Conservation (phyloP, 2,113 vertebrate genomes). For the Xiphias gladius region DNA sequence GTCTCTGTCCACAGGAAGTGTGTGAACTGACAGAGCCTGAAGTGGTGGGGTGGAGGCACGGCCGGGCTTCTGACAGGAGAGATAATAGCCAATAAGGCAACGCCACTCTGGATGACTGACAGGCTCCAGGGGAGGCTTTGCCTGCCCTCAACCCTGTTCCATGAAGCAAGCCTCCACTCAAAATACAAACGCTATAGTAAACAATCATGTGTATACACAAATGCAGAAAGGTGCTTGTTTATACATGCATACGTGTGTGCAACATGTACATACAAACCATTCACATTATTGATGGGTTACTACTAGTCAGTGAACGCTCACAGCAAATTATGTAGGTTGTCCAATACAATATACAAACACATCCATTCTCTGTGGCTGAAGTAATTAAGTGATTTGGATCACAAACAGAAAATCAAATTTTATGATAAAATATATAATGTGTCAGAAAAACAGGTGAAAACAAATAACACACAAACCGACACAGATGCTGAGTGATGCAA, state of each 20-base stretch:
- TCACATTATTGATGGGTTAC: constrained; percentile 6
- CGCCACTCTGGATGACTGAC: constrained; percentile 91
- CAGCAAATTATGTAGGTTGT: background rate
- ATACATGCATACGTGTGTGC: background rate
- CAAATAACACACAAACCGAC: constrained; percentile 35
- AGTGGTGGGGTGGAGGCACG: constrained; percentile 82
- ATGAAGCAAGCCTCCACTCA: constrained; percentile 83
- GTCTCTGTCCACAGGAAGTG: constrained; percentile 55
- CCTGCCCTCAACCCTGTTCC: constrained; percentile 80
- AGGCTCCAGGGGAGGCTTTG: constrained; percentile 86
- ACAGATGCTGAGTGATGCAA: constrained; percentile 40
- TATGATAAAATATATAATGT: constrained; percentile 20
- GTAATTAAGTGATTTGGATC: constrained; percentile 23
- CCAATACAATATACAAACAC: background rate
- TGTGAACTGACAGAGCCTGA: constrained; percentile 75
- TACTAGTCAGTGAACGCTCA: background rate
- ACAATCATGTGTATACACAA: background rate
- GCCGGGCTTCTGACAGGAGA: constrained; percentile 90
- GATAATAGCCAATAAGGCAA: constrained; percentile 96
- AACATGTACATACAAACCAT: background rate
- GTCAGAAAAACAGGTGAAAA: constrained; percentile 17
- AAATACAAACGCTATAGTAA: constrained; percentile 43
- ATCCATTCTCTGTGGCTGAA: constrained; percentile 2
- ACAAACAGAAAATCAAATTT: constrained; percentile 21
- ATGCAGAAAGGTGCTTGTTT: background rate